These are phyloP conservation scores for Spodoptera exigua DNA, from an alignment of 2,888 invertebrate genomes.

Conservation along the genomic window DNA sequence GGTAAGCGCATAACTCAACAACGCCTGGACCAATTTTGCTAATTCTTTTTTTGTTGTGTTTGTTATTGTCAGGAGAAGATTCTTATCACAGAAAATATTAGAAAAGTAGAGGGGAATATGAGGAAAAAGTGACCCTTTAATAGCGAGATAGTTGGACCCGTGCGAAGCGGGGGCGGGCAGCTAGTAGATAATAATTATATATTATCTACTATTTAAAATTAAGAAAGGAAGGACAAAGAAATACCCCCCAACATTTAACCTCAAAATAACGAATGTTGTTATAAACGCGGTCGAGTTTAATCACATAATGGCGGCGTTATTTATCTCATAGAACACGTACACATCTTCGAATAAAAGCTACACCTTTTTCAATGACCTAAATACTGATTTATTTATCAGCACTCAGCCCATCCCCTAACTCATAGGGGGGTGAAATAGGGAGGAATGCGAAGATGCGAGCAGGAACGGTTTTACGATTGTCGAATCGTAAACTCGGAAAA, in stretches of 20 bases:
- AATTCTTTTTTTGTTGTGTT: too few species aligned
- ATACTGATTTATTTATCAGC: conserved; percentile 75
- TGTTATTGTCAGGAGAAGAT: too few species aligned
- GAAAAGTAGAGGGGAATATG: too few species aligned
- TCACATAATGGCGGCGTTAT: conserved; percentile 66
- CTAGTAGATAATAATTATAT: too few species aligned
- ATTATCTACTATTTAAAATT: too few species aligned
- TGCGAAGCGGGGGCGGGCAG: too few species aligned
- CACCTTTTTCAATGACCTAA: conserved; percentile 71
- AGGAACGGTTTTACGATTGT: conserved; percentile 68
- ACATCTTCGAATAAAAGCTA: conserved; percentile 64
- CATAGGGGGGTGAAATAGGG: conserved; percentile 57
- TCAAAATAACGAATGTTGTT: conserved; percentile 59
- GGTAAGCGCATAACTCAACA: too few species aligned
- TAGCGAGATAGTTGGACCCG: too few species aligned
- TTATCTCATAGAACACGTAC: conserved; percentile 62
- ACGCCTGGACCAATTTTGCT: too few species aligned
- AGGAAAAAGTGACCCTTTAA: too few species aligned
- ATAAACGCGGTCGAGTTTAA: conserved; percentile 62
- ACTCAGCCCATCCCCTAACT: conserved; percentile 68
- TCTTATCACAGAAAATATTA: too few species aligned
- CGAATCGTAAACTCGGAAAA: conserved; percentile 72
- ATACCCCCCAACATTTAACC: conserved; percentile 31
- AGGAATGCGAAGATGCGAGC: conserved; percentile 54
- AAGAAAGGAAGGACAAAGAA: conserved; percentile 27